A percentile compares a stretch with the other conserved stretches of the same genome.
phyloP scores from a whole-genome alignment of 2,797 vertebrate genomes.

The Adrianichthys oophorus region DNA sequence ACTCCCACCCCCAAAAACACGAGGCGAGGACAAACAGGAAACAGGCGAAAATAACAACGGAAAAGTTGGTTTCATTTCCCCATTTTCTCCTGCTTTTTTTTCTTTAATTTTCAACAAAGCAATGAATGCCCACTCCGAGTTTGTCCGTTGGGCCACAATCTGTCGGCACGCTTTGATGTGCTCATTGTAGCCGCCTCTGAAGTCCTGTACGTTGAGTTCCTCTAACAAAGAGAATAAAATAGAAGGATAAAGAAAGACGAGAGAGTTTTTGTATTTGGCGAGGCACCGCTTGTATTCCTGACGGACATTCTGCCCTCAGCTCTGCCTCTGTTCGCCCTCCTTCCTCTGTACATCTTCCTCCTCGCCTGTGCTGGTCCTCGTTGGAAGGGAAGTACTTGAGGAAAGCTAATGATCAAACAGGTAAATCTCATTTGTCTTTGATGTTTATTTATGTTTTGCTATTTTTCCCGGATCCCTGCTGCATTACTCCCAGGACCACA shows the following conservation, averaged over 20 bases:
- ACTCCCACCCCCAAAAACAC: constrained; percentile 62
- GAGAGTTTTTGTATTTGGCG: constrained; percentile 73
- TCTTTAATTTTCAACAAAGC: constrained; percentile 72
- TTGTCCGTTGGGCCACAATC: constrained; percentile 76
- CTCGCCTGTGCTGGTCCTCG: constrained; percentile 32
- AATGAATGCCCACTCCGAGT: constrained; percentile 73
- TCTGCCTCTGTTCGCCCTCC: constrained; percentile 44
- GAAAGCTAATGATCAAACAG: constrained; percentile 73
- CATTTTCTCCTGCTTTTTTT: constrained; percentile 47
- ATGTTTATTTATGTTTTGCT: constrained; percentile 63
- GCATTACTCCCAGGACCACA: constrained; percentile 49
- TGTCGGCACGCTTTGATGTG: constrained; percentile 72
- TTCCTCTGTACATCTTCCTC: constrained; percentile 37
- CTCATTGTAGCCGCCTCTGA: constrained; percentile 71
- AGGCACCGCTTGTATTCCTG: constrained; percentile 72
- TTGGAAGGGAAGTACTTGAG: constrained; percentile 50
- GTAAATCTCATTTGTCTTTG: constrained; percentile 65
- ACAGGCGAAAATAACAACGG: constrained; percentile 51
- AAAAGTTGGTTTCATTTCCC: constrained; percentile 54
- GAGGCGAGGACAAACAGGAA: constrained; percentile 44
- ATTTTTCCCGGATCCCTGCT: constrained; percentile 40
- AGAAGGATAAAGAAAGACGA: constrained; percentile 68
- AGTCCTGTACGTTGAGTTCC: constrained; percentile 70
- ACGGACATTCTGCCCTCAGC: constrained; percentile 71
- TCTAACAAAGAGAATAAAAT: constrained; percentile 77